Percentiles rank a stretch among this genome's conserved stretches.
These are phyloP conservation scores for Mythimna impura DNA, from an alignment of 2,888 invertebrate genomes.

Conservation along the genomic window DNA sequence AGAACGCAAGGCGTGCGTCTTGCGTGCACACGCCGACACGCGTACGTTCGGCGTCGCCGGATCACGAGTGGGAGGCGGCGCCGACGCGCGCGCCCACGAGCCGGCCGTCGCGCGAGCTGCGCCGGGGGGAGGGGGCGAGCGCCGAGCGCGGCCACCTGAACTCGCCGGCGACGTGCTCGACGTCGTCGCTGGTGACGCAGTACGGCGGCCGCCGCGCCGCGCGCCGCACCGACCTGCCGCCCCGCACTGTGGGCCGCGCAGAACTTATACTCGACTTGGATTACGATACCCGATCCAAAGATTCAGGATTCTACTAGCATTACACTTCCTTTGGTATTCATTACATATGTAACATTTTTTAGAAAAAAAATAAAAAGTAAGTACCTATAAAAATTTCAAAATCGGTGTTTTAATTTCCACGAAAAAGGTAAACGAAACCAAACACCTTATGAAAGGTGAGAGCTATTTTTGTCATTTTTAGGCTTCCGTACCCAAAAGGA, in stretches of 20 bases:
- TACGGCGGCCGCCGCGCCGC: background rate
- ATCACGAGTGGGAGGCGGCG: background rate
- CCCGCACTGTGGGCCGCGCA: slow-evolving; percentile 2
- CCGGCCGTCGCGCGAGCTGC: background rate
- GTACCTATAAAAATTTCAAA: background rate
- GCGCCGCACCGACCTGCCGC: too few relatives aligned
- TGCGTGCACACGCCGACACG: background rate
- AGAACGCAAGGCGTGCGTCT: background rate
- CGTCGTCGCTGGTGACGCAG: slow-evolving; percentile 17
- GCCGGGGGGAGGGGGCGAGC: too few relatives aligned
- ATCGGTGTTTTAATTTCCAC: background rate
- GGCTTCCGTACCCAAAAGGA: too few relatives aligned
- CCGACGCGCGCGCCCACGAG: too few relatives aligned
- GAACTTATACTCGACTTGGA: slow-evolving; percentile 58
- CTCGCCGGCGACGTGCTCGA: slow-evolving; percentile 16
- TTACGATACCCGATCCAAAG: slow-evolving; percentile 32
- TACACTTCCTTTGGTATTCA: background rate
- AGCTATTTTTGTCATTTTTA: too few relatives aligned
- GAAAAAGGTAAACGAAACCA: too few relatives aligned
- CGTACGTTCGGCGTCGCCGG: background rate
- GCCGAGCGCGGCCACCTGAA: background rate
- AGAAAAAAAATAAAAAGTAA: too few relatives aligned
- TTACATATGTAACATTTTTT: background rate
- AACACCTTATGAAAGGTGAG: too few relatives aligned
- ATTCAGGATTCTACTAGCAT: slow-evolving; percentile 10